Percentiles rank a stretch among this genome's conserved stretches.
phyloP scores from a whole-genome alignment of 2,888 invertebrate species.

The Nasonia oneida region DNA sequence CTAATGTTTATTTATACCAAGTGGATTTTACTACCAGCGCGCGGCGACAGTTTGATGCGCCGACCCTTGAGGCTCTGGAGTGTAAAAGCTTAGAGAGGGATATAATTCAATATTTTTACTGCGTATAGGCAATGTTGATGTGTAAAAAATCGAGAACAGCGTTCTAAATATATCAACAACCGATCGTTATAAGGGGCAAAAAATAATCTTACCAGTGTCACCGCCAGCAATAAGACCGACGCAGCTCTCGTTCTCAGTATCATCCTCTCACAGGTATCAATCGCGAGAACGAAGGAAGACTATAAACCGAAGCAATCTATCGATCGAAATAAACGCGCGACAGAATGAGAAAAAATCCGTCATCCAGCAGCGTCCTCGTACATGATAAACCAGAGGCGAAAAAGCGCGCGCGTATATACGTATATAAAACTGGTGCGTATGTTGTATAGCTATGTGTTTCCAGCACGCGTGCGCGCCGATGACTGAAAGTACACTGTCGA shows the following conservation, averaged over 20 bases:
- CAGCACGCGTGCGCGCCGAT: slow-evolving; percentile 73
- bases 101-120: not conserved
- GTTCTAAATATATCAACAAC: too few species aligned
- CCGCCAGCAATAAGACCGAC: slow-evolving; percentile 9
- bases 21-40: not conserved
- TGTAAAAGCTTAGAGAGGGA: not conserved
- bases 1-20: not conserved
- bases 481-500: slow-evolving; percentile 68
- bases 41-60: too few species aligned
- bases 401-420: not conserved
- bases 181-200: not conserved
- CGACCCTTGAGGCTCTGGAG: too few species aligned
- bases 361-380: slow-evolving; percentile 38
- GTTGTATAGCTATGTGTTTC: slow-evolving; percentile 56
- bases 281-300: not conserved
- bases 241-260: slow-evolving; percentile 25
- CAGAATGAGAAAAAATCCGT: not conserved
- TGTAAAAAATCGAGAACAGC: too few species aligned
- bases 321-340: not conserved
- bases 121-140: too few species aligned
- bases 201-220: slow-evolving; percentile 44
- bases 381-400: not conserved
- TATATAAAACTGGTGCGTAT: not conserved
- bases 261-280: slow-evolving; percentile 44
- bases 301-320: too few species aligned